Conservation (phyloP, 2,797 vertebrate genomes). For the Dicrostonyx torquatus region DNA sequence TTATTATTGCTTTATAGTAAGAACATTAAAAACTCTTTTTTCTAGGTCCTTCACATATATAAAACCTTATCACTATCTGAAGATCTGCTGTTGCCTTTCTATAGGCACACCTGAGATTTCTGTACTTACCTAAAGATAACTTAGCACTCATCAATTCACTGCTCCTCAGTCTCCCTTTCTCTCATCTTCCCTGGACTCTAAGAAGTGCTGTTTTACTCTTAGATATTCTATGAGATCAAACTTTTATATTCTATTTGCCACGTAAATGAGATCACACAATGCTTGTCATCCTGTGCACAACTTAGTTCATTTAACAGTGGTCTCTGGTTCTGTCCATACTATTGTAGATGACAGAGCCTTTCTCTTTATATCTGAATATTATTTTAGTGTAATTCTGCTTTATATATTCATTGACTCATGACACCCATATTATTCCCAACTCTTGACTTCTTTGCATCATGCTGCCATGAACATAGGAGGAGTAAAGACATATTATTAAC, state of each 20-base stretch:
- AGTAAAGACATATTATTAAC: not conserved
- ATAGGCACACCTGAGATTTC: not conserved
- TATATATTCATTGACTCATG: not conserved
- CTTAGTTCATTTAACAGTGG: not conserved
- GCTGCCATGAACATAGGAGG: not conserved
- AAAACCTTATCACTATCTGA: not conserved
- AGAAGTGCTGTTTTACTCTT: not conserved
- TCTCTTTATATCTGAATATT: not conserved
- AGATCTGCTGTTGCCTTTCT: not conserved
- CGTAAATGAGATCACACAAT: not conserved
- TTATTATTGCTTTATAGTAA: not conserved
- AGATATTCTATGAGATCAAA: not conserved
- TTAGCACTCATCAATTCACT: not conserved
- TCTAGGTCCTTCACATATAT: not conserved
- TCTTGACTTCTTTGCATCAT: not conserved
- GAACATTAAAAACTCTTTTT: not conserved
- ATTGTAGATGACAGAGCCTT: not conserved
- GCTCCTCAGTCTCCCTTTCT: not conserved
- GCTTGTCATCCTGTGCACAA: not conserved
- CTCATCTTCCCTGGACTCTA: not conserved
- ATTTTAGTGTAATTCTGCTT: not conserved
- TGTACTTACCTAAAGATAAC: not conserved
- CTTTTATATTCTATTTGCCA: not conserved
- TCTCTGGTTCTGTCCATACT: not conserved
- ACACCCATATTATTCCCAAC: not conserved